Evolutionary conservation across 2,888 invertebrate genomes (phyloP).

Genomic region (Erebia palarica): DNA sequence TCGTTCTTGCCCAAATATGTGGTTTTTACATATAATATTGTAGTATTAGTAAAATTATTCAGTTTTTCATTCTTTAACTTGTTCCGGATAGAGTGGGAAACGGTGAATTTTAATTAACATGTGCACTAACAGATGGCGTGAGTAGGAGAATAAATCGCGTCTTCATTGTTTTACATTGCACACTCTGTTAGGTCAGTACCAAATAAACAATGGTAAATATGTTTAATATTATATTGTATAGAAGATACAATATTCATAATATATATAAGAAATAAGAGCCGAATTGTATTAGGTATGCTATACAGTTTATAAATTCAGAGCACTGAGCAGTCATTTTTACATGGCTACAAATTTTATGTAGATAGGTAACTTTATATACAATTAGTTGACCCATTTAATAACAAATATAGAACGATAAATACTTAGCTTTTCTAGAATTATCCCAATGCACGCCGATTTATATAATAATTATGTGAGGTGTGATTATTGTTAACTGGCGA

Average conservation of each 20-base stretch:
- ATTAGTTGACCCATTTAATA: background rate
- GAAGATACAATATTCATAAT: constrained; percentile 19
- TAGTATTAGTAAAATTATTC: background rate
- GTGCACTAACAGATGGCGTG: background rate
- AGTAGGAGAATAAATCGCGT: background rate
- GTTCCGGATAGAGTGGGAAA: background rate
- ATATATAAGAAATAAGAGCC: constrained; percentile 34
- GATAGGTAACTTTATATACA: background rate
- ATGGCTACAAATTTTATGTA: background rate
- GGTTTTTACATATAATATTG: no score
- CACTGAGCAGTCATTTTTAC: constrained; percentile 12
- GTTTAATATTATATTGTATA: constrained; percentile 38
- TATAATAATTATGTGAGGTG: background rate
- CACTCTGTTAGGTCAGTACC: background rate
- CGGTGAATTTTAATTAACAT: background rate
- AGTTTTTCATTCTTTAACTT: background rate
- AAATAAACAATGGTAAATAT: constrained; percentile 41
- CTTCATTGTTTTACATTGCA: background rate
- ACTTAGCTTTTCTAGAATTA: background rate
- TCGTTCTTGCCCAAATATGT: no score
- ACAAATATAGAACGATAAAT: background rate
- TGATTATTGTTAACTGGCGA: background rate
- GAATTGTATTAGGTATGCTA: constrained; percentile 9
- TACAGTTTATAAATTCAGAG: constrained; percentile 19
- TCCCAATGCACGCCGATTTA: background rate